phyloP scores from a whole-genome alignment of 2,888 invertebrate species.

The Andrena chrysosceles region DNA sequence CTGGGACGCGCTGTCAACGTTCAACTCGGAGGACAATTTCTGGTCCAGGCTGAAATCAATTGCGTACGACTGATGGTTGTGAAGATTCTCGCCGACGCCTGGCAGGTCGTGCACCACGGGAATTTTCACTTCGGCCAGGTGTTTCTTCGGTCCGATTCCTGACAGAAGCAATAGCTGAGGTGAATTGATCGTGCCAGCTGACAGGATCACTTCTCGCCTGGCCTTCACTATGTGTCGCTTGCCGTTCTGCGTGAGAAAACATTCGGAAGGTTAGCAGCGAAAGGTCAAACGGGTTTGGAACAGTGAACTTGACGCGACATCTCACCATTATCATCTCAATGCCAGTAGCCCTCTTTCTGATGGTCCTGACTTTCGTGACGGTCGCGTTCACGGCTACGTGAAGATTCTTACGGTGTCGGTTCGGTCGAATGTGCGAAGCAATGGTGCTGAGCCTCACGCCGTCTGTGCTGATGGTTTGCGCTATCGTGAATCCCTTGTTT shows the following conservation, averaged over 20 bases:
- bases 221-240: slow-evolving; percentile 55
- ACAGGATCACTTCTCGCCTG: slow-evolving; percentile 86
- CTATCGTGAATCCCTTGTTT: slow-evolving; percentile 88
- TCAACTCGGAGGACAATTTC: slow-evolving; percentile 83
- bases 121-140: slow-evolving; percentile 87
- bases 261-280: neutral
- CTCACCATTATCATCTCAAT: slow-evolving; percentile 86
- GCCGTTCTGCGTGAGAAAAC: slow-evolving; percentile 63
- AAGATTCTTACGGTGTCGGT: slow-evolving; percentile 86
- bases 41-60: slow-evolving; percentile 86
- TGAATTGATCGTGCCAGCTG: slow-evolving; percentile 88
- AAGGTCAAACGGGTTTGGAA: too few relatives aligned
- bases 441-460: slow-evolving; percentile 88
- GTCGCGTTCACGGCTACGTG: slow-evolving; percentile 87
- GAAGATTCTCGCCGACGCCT: slow-evolving; percentile 90
- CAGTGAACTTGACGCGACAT: neutral
- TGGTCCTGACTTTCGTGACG: slow-evolving; percentile 86
- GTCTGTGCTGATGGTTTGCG: slow-evolving; percentile 88
- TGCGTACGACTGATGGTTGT: slow-evolving; percentile 88
- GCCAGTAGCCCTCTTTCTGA: slow-evolving; percentile 85
- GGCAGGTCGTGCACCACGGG: slow-evolving; percentile 87
- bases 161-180: slow-evolving; percentile 89
- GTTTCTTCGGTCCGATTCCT: slow-evolving; percentile 88
- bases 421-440: slow-evolving; percentile 86
- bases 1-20: slow-evolving; percentile 86